phyloP scores from a whole-genome alignment of 2,113 vertebrate species.

The Ctenodactylus gundi region DNA sequence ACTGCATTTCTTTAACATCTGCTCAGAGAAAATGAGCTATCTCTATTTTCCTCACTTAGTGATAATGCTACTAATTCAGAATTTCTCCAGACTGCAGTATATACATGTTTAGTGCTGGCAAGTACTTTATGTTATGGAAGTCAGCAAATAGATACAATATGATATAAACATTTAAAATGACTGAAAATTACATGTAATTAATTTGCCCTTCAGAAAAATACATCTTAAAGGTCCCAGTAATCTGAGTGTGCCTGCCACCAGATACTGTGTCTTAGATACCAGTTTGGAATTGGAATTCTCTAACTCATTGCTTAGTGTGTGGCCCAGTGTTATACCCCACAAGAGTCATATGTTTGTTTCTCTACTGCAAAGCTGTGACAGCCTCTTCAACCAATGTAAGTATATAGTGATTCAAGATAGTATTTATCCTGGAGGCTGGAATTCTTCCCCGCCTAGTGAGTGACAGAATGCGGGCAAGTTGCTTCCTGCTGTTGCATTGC shows the following conservation, averaged over 20 bases:
- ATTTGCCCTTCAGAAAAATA: conserved; percentile 15
- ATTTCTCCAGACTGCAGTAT: not conserved
- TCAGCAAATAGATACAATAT: conserved; percentile 15
- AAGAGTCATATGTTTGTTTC: conserved; percentile 43
- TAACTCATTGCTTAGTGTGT: conserved; percentile 22
- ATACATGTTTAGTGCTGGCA: not conserved
- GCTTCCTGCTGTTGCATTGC: conserved; percentile 23
- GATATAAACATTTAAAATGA: conserved; percentile 17
- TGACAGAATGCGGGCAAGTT: conserved; percentile 13
- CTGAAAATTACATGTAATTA: conserved; percentile 21
- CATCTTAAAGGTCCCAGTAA: not conserved
- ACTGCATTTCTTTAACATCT: not conserved
- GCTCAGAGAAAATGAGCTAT: not conserved
- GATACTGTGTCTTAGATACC: not conserved
- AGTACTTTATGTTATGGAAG: conserved; percentile 10
- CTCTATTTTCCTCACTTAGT: conserved; percentile 34
- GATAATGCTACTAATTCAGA: not conserved
- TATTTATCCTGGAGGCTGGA: conserved; percentile 52
- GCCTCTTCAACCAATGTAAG: conserved; percentile 41
- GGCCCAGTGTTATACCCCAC: not conserved
- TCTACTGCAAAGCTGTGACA: conserved; percentile 13
- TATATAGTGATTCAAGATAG: conserved; percentile 55
- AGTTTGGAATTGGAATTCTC: not conserved
- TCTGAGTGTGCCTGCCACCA: conserved; percentile 22
- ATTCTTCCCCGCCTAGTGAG: conserved; percentile 46